A percentile compares a stretch with the other conserved stretches of the same genome.
Conservation (phyloP, 2,888 invertebrate genomes). For the Lydus trimaculatus region DNA sequence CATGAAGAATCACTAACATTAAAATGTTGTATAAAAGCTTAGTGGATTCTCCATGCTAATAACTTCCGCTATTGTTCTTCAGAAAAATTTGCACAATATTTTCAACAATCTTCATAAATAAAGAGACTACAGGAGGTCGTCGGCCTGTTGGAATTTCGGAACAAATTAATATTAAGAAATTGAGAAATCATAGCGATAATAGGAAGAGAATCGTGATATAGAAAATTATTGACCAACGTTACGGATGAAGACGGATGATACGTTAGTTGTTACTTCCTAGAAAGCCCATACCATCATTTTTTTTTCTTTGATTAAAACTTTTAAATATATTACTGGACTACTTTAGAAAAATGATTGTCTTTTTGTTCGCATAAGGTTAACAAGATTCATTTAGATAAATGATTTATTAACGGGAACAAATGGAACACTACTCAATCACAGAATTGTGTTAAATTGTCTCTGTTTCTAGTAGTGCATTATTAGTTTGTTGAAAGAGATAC, state of each 20-base stretch:
- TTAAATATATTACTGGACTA: too few relatives aligned
- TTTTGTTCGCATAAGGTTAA: conserved; percentile 22
- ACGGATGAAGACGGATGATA: too few relatives aligned
- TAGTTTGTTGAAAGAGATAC: conserved; percentile 16
- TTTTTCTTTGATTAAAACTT: too few relatives aligned
- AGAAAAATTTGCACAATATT: not conserved
- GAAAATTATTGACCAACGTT: conserved; percentile 12
- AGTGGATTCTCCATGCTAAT: not conserved
- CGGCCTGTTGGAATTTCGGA: not conserved
- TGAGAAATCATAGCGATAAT: conserved; percentile 13
- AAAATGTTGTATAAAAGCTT: not conserved
- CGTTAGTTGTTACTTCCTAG: not conserved
- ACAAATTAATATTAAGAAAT: not conserved
- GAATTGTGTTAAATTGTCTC: not conserved
- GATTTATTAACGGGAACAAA: not conserved
- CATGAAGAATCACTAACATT: not conserved
- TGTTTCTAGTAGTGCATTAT: not conserved
- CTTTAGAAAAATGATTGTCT: not conserved
- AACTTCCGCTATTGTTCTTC: not conserved
- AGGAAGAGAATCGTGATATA: conserved; percentile 14
- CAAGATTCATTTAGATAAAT: conserved; percentile 4
- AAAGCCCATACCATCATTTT: not conserved
- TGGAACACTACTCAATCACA: not conserved
- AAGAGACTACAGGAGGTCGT: not conserved
- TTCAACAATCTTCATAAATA: too few relatives aligned